phyloP scores from a whole-genome alignment of 1,140 invertebrate genomes.

The Scaptomyza montana region DNA sequence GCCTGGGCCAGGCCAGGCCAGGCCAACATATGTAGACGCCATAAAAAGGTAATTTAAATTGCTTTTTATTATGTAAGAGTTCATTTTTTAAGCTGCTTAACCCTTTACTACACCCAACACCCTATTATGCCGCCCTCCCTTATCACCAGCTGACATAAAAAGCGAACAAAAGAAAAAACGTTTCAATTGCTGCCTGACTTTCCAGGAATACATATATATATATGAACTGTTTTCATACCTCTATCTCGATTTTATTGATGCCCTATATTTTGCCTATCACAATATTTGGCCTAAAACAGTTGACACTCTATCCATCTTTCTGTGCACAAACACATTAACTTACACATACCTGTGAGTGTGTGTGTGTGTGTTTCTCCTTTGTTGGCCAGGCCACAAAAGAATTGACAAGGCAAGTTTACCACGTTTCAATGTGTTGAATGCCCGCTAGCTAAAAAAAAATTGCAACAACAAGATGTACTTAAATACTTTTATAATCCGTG shows the following conservation, averaged over 20 bases:
- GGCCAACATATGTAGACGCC: constrained; percentile 37
- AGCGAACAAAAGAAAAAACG: constrained; percentile 31
- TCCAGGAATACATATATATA: constrained; percentile 15
- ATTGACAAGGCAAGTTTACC: constrained; percentile 45
- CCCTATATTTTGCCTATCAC: constrained; percentile 40
- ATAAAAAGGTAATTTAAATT: constrained; percentile 48
- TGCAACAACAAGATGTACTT: no score
- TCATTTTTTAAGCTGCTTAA: constrained; percentile 35
- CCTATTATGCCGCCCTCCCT: not conserved
- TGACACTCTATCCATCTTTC: constrained; percentile 13
- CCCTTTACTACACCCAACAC: not conserved
- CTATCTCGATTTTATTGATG: constrained; percentile 37
- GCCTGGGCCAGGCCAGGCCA: constrained; percentile 11
- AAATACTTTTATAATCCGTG: no score
- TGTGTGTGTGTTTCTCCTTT: constrained; percentile 4
- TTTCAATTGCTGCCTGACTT: constrained; percentile 38
- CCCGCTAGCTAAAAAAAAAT: constrained; percentile 3
- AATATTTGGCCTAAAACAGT: constrained; percentile 41
- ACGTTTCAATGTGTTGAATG: constrained; percentile 25
- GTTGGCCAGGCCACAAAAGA: constrained; percentile 36
- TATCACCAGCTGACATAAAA: not conserved
- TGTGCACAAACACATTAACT: not conserved
- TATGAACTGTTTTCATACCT: not conserved
- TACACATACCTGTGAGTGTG: not conserved
- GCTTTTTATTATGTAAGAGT: constrained; percentile 39